These are phyloP conservation scores for Ahaetulla prasina DNA, from an alignment of 2,113 vertebrate genomes.

Conservation along the genomic window DNA sequence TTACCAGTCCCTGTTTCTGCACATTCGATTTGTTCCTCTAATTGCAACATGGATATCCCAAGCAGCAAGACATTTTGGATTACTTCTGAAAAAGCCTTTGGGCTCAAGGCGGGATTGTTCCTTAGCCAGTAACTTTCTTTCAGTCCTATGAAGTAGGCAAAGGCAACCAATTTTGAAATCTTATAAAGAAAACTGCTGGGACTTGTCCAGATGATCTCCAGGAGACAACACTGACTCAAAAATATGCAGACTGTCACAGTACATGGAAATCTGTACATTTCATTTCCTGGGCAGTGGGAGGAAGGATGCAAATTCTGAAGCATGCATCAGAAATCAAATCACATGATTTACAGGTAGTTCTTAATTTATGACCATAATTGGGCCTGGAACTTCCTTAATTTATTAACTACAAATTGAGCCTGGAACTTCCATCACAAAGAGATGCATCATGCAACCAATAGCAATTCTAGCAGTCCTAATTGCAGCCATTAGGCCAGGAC, in stretches of 20 bases:
- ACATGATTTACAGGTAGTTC: not conserved
- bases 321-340: not conserved
- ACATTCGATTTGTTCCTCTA: not conserved
- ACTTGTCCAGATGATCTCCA: not conserved
- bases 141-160: not conserved
- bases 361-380: too few relatives aligned
- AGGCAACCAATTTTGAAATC: not conserved
- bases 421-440: not conserved
- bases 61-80: not conserved
- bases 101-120: too few relatives aligned
- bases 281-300: not conserved
- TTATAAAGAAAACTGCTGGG: not conserved
- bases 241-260: not conserved
- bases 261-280: not conserved
- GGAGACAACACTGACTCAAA: not conserved
- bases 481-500: not conserved
- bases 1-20: not conserved
- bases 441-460: not conserved
- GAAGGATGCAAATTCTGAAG: not conserved
- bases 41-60: not conserved
- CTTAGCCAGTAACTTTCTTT: not conserved
- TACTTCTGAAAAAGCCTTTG: not conserved
- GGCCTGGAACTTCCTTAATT: too few relatives aligned
- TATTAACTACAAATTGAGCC: too few relatives aligned
- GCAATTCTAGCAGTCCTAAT: not conserved